These are phyloP conservation scores for human DNA, from an alignment of 2,113 vertebrate genomes.

Conservation along the genomic window GRCh38 chr1:167426001-167426500, in stretches of 20 bases:
- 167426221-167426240: slow-evolving; percentile 99
- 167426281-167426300: slow-evolving; percentile 99
- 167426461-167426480: slow-evolving; percentile 86
- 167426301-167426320: slow-evolving; percentile 97
- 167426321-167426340: slow-evolving; percentile 98
- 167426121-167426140: slow-evolving; percentile 94
- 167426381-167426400: slow-evolving; percentile 96
- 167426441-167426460: slow-evolving; percentile 93
- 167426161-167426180: slow-evolving; percentile 99
- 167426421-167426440: slow-evolving; percentile 79
- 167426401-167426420: slow-evolving; percentile 91
- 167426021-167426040: slow-evolving; percentile 88
- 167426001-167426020: slow-evolving; percentile 91
- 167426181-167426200: slow-evolving; percentile 99
- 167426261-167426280: slow-evolving; percentile 96
- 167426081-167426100: slow-evolving; percentile 99
- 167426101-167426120: slow-evolving; percentile 99
- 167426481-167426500: slow-evolving; percentile 86
- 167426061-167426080: slow-evolving; percentile 99
- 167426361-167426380: slow-evolving; percentile 95
- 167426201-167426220: slow-evolving; percentile 99
- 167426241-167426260: slow-evolving; percentile 92
- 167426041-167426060: slow-evolving; percentile 96
- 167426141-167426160: slow-evolving; percentile 98
- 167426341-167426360: slow-evolving; percentile 99